phyloP scores from a whole-genome alignment of 2,797 vertebrate species.

The Nannoperca australis region DNA sequence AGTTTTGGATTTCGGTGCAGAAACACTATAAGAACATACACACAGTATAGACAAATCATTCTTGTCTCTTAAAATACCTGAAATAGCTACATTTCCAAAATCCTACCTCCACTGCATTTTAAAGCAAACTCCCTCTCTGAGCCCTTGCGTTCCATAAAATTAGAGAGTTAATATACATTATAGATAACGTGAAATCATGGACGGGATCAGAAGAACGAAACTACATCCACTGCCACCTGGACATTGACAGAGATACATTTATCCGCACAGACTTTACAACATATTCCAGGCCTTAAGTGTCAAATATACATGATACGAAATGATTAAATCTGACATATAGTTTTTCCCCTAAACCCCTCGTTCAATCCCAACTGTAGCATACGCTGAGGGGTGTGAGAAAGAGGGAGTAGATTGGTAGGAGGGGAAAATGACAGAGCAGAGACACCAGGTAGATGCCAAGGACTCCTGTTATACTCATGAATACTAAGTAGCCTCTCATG shows the following conservation, averaged over 20 bases:
- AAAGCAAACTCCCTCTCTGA: neutral
- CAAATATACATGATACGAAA: too few relatives aligned
- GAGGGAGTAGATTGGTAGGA: neutral
- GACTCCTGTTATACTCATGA: constrained; percentile 4
- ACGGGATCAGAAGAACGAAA: neutral
- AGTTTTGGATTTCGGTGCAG: neutral
- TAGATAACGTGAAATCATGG: neutral
- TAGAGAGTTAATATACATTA: neutral
- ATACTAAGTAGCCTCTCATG: constrained; percentile 19
- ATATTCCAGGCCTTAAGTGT: too few relatives aligned
- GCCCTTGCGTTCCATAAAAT: neutral
- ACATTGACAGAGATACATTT: neutral
- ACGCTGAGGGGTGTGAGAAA: neutral
- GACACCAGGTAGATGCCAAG: neutral
- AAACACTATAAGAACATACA: neutral
- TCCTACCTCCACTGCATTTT: neutral
- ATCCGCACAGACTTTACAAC: neutral
- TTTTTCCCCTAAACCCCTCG: too few relatives aligned
- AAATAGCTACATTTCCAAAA: neutral
- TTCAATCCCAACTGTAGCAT: too few relatives aligned
- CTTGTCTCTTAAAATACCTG: neutral
- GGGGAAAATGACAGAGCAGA: neutral
- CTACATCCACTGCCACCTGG: neutral
- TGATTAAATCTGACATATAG: too few relatives aligned
- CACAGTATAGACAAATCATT: neutral